A percentile compares a stretch with the other conserved stretches of the same genome.
Evolutionary conservation across 2,888 invertebrate genomes (phyloP).

Genomic region (Girardia tigrina): DNA sequence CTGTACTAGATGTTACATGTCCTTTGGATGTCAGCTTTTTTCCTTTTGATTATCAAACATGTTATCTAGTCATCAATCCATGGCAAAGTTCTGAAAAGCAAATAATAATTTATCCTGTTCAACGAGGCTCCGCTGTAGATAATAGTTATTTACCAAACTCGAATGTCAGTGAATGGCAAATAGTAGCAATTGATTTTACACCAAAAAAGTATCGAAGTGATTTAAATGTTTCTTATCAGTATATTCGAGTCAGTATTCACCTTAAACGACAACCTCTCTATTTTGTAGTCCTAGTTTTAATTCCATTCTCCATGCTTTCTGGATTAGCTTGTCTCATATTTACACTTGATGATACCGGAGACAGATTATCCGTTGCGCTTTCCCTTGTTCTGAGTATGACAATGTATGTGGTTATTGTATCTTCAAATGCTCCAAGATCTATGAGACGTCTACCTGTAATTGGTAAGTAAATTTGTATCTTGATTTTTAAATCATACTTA

Average conservation of each 20-base stretch:
- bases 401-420: constrained; percentile 36
- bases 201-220: constrained; percentile 21
- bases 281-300: constrained; percentile 33
- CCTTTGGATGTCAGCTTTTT: constrained; percentile 32
- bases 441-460: constrained; percentile 34
- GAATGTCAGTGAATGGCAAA: constrained; percentile 33
- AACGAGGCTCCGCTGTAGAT: constrained; percentile 29
- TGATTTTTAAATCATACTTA: too few species aligned
- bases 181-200: constrained; percentile 26
- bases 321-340: constrained; percentile 32
- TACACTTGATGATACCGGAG: constrained; percentile 32
- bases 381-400: constrained; percentile 34
- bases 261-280: constrained; percentile 32
- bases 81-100: constrained; percentile 30
- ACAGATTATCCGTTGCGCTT: constrained; percentile 32
- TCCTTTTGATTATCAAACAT: constrained; percentile 33
- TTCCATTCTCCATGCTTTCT: constrained; percentile 36
- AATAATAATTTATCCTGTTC: neutral
- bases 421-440: constrained; percentile 35
- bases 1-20: constrained; percentile 32
- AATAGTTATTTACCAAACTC: constrained; percentile 35
- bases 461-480: constrained; percentile 20
- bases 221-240: constrained; percentile 30
- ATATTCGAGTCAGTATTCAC: constrained; percentile 28
- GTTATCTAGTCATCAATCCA: constrained; percentile 29